These are phyloP conservation scores for Butastur rufipennis DNA, from an alignment of 2,113 vertebrate genomes.

Conservation along the genomic window DNA sequence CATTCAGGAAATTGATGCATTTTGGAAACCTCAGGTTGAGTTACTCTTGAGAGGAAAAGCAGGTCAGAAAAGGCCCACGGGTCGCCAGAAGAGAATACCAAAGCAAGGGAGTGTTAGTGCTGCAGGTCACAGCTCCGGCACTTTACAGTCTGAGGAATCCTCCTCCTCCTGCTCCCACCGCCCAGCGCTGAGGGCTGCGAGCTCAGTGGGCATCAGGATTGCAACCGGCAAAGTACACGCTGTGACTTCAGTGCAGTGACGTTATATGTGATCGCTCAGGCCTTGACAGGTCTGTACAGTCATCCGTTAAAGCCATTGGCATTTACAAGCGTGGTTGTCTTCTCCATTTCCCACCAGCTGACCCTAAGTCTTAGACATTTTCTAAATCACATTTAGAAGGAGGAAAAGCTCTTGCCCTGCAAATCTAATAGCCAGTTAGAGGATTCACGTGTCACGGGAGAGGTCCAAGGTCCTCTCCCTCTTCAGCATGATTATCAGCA, in stretches of 20 bases:
- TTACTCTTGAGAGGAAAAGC: background rate
- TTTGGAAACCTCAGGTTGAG: background rate
- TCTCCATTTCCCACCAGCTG: background rate
- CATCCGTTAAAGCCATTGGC: background rate
- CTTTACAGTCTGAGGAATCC: background rate
- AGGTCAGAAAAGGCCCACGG: background rate
- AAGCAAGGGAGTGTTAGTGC: background rate
- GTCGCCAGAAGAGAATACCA: background rate
- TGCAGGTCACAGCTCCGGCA: rapidly evolving
- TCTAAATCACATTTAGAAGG: background rate
- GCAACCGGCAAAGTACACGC: background rate
- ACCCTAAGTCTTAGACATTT: background rate
- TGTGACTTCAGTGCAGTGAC: background rate
- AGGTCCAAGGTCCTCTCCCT: background rate
- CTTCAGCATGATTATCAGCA: background rate
- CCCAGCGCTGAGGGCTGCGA: background rate
- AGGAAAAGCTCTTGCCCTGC: background rate
- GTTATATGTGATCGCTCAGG: background rate
- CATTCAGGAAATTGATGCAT: background rate
- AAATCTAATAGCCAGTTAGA: background rate
- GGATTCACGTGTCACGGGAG: background rate
- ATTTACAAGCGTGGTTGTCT: background rate
- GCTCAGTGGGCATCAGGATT: background rate
- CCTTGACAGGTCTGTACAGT: background rate
- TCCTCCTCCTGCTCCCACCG: background rate